Evolutionary conservation across 2,888 invertebrate genomes (phyloP).

Genomic region (Halictus ligatus): DNA sequence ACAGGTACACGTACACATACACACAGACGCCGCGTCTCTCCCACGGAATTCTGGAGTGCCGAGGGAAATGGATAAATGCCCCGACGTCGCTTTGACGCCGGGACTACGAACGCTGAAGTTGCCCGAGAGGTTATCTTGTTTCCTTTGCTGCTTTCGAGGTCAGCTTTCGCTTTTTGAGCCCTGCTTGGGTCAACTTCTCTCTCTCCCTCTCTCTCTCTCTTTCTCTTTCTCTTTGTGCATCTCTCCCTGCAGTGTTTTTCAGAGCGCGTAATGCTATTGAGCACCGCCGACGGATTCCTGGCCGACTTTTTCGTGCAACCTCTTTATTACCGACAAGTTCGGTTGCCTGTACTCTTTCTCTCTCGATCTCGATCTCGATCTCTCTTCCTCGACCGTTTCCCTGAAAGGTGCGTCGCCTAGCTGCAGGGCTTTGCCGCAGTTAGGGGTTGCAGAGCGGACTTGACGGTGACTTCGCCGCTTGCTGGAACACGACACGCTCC

Average conservation of each 20-base stretch:
- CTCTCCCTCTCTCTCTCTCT: neutral
- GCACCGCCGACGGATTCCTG: neutral
- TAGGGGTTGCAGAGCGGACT: neutral
- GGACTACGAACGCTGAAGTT: neutral
- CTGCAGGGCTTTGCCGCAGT: constrained; percentile 1
- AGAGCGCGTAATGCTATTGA: constrained; percentile 9
- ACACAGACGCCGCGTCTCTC: neutral
- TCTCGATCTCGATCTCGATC: neutral
- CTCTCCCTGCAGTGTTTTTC: neutral
- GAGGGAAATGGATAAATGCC: constrained; percentile 20
- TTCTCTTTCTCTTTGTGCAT: neutral
- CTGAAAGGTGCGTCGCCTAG: neutral
- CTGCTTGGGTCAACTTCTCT: neutral
- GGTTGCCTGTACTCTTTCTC: neutral
- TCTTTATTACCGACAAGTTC: constrained; percentile 3
- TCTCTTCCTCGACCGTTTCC: neutral
- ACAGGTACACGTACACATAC: neutral
- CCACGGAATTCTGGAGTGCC: neutral
- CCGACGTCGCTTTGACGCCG: neutral
- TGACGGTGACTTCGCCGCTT: neutral
- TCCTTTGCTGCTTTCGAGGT: constrained; percentile 12
- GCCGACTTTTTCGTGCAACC: neutral
- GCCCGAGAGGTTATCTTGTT: constrained; percentile 8
- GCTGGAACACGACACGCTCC: neutral
- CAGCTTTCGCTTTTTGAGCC: constrained; percentile 16